A percentile compares a stretch with the other conserved stretches of the same genome.
These are phyloP conservation scores for Carposina sasakii DNA, from an alignment of 1,140 invertebrate species.

Conservation along the genomic window DNA sequence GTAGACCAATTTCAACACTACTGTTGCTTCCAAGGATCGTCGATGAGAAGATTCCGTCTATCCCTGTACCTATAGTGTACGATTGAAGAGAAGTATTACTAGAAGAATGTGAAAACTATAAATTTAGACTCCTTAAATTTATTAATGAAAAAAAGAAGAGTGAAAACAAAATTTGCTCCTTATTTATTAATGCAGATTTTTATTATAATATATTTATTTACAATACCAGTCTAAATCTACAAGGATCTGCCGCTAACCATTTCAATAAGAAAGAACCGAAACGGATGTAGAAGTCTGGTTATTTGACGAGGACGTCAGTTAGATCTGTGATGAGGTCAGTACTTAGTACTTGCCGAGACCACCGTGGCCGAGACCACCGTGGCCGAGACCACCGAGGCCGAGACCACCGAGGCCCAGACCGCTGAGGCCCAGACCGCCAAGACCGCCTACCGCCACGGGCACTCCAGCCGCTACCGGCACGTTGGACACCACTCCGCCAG, in stretches of 20 bases:
- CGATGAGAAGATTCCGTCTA: no score
- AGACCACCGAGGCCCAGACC: slow-evolving; percentile 10
- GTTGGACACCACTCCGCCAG: slow-evolving; percentile 2
- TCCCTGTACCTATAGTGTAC: no score
- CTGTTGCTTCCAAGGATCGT: no score
- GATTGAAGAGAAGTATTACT: no score
- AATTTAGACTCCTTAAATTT: slow-evolving; percentile 16
- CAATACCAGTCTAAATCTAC: slow-evolving; percentile 34
- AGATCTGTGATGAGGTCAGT: slow-evolving; percentile 21
- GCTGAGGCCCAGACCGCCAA: slow-evolving; percentile 9
- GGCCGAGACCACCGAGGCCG: slow-evolving; percentile 21
- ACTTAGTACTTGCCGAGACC: slow-evolving; percentile 11
- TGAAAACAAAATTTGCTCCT: slow-evolving; percentile 14
- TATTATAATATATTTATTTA: slow-evolving; percentile 37
- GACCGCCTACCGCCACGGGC: slow-evolving; percentile 12
- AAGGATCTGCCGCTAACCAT: slow-evolving; percentile 53
- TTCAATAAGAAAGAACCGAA: slow-evolving; percentile 40
- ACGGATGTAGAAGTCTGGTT: slow-evolving; percentile 50
- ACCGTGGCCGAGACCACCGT: slow-evolving; percentile 26
- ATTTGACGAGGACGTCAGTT: slow-evolving; percentile 29
- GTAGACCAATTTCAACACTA: no score
- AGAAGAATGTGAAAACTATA: no score
- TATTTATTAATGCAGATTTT: slow-evolving; percentile 26
- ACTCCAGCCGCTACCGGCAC: slow-evolving; percentile 3
- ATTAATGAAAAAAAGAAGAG: slow-evolving; percentile 19